Evolutionary conservation across 2,888 invertebrate species (phyloP).

Genomic region (Caenorhabditis doughertyi): DNA sequence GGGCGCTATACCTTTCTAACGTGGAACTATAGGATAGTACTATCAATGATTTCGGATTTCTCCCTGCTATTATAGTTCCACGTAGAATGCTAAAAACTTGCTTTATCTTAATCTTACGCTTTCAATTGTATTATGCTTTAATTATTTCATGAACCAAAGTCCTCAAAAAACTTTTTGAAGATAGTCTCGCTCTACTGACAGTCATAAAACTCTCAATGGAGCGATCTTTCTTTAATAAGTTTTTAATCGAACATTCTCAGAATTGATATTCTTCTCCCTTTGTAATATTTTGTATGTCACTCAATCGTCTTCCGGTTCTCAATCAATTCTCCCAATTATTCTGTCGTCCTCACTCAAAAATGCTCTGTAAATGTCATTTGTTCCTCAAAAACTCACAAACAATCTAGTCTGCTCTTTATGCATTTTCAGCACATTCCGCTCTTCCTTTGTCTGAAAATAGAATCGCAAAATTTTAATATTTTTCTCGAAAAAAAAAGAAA

Average conservation of each 20-base stretch:
- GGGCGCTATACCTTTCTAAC: slow-evolving; percentile 1
- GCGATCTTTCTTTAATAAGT: slow-evolving; percentile 1
- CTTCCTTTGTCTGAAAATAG: slow-evolving; percentile 26
- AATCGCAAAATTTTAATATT: background rate
- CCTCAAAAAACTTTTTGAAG: background rate
- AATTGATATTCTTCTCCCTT: no score
- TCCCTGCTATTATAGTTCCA: background rate
- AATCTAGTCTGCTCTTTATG: slow-evolving; percentile 15
- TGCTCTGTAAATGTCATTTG: background rate
- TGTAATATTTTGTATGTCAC: slow-evolving; percentile 11
- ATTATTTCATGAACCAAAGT: slow-evolving; percentile 1
- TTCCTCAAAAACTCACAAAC: background rate
- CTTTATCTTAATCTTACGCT: slow-evolving; percentile 22
- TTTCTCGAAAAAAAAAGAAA: slow-evolving; percentile 3
- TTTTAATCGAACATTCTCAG: background rate
- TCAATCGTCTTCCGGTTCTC: slow-evolving; percentile 29
- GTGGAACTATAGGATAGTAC: background rate
- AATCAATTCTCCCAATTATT: slow-evolving; percentile 1
- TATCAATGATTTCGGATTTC: background rate
- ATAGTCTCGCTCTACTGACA: slow-evolving; percentile 3
- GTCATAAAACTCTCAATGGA: background rate
- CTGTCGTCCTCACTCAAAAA: background rate
- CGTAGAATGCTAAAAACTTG: slow-evolving; percentile 22
- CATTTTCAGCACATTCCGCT: slow-evolving; percentile 37
- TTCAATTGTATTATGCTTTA: slow-evolving; percentile 25